phyloP scores from a whole-genome alignment of 1,140 invertebrate genomes.

The Gryllus bimaculatus region DNA sequence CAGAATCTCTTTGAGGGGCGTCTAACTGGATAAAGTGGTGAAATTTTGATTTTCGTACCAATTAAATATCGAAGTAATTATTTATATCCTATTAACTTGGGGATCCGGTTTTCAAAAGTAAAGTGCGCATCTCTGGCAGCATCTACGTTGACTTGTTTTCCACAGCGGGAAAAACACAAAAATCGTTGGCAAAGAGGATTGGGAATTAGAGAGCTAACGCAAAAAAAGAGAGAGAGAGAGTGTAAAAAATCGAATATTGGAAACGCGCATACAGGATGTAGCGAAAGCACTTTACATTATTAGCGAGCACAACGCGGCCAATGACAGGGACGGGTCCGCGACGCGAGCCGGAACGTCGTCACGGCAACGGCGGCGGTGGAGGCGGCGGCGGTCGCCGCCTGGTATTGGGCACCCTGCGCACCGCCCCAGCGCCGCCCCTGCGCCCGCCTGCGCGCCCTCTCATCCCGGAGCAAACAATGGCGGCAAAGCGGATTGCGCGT shows the following conservation, averaged over 20 bases:
- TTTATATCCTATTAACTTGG: neutral
- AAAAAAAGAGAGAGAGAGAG: neutral
- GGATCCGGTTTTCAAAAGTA: neutral
- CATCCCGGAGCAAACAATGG: slow-evolving; percentile 2
- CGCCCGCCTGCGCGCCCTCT: neutral
- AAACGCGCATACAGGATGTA: neutral
- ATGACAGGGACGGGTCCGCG: neutral
- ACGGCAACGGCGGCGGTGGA: neutral
- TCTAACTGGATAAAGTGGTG: neutral
- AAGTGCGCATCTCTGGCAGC: neutral
- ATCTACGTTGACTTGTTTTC: neutral
- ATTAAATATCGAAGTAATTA: neutral
- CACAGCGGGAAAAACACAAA: neutral
- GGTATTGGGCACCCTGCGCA: neutral
- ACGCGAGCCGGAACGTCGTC: neutral
- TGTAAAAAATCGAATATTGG: neutral
- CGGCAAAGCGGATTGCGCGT: slow-evolving; percentile 2
- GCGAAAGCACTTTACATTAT: neutral
- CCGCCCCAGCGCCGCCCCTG: no score
- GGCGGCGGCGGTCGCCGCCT: no score
- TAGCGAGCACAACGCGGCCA: neutral
- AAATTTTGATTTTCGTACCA: slow-evolving; percentile 2
- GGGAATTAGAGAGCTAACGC: neutral
- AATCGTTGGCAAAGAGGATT: neutral
- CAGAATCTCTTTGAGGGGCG: neutral